Evolutionary conservation across 2,888 invertebrate genomes (phyloP).

Genomic region (Agrochola lychnidis): DNA sequence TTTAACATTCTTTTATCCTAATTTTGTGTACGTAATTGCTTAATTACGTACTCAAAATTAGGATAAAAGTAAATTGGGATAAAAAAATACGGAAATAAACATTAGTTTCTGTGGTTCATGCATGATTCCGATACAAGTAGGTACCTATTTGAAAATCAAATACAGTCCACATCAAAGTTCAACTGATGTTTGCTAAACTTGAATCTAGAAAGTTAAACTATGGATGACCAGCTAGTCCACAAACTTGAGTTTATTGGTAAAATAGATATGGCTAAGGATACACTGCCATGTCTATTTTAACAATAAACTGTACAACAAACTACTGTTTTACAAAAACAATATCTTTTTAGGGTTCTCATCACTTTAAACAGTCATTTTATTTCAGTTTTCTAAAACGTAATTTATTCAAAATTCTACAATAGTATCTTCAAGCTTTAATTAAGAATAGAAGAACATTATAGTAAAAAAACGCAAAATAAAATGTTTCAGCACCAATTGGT

Average conservation of each 20-base stretch:
- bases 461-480: neutral
- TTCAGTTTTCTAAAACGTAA: neutral
- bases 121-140: constrained; percentile 4
- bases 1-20: too few species aligned
- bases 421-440: neutral
- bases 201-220: constrained; percentile 26
- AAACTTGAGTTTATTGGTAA: constrained; percentile 16
- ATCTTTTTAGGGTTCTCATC: neutral
- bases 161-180: constrained; percentile 20
- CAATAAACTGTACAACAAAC: neutral
- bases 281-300: neutral
- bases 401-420: neutral
- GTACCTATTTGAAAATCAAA: constrained; percentile 18
- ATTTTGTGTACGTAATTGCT: too few species aligned
- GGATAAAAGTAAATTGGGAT: neutral
- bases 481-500: neutral
- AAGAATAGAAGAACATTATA: neutral
- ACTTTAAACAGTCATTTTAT: neutral
- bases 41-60: neutral
- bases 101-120: neutral
- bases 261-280: neutral
- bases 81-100: neutral
- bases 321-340: neutral
- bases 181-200: constrained; percentile 22
- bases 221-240: neutral